Conservation (phyloP, 1,140 invertebrate species). For the Danaus plexippus region DNA sequence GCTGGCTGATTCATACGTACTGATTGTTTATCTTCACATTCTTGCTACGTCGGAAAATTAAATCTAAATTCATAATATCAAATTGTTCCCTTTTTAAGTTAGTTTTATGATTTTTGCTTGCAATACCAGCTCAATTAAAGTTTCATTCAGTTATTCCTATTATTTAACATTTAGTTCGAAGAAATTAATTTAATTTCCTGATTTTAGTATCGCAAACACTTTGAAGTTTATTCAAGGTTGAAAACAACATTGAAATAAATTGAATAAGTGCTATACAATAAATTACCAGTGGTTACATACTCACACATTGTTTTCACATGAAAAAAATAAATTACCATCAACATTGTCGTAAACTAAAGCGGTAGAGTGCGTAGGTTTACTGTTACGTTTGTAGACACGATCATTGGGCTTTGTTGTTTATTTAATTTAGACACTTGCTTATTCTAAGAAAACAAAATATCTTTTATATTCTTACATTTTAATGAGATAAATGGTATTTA, state of each 20-base stretch:
- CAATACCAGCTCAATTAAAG: no score
- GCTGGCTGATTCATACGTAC: constrained; percentile 33
- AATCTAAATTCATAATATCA: no score
- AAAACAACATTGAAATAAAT: constrained; percentile 20
- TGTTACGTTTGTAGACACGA: constrained; percentile 2
- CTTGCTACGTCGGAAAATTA: no score
- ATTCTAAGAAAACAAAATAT: no score
- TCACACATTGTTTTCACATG: constrained; percentile 14
- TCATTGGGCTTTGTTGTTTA: no score
- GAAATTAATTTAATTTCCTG: constrained; percentile 16
- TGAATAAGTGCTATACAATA: constrained; percentile 18
- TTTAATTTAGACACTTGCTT: no score
- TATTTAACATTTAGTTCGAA: not conserved
- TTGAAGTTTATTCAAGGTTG: constrained; percentile 23
- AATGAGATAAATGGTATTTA: no score
- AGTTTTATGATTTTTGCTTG: no score
- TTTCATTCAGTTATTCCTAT: no score
- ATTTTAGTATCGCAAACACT: constrained; percentile 15
- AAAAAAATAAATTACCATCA: constrained; percentile 18
- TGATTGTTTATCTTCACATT: no score
- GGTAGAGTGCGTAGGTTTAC: constrained; percentile 7
- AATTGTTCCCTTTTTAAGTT: no score
- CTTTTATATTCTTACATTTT: no score
- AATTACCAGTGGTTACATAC: constrained; percentile 22
- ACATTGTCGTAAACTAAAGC: constrained; percentile 18